A percentile compares a stretch with the other conserved stretches of the same genome.
Evolutionary conservation across 2,113 vertebrate genomes (phyloP).

Genomic region (Grus americana): DNA sequence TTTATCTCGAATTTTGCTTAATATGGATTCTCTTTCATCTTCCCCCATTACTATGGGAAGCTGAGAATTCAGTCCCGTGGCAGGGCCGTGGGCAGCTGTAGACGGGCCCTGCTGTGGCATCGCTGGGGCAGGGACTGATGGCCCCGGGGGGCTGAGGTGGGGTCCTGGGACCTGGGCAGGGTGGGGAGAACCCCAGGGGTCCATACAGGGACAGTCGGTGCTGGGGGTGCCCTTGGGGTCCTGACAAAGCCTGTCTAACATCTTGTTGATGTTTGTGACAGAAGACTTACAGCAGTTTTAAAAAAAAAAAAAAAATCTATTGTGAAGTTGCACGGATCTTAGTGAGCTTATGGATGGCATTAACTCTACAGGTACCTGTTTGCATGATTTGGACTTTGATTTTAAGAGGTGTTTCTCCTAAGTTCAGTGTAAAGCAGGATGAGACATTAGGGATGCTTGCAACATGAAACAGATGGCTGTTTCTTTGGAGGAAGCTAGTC

Average conservation of each 20-base stretch:
- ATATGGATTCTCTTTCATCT: not conserved
- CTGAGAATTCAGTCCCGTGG: not conserved
- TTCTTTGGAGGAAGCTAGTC: slow-evolving; percentile 21
- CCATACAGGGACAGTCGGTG: not conserved
- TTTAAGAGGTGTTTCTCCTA: slow-evolving; percentile 6
- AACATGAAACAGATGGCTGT: not conserved
- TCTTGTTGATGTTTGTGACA: not conserved
- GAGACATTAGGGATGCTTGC: not conserved
- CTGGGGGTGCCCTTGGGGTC: not conserved
- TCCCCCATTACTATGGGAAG: not conserved
- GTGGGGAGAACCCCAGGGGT: not conserved
- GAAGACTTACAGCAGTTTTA: not conserved
- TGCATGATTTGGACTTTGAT: not conserved
- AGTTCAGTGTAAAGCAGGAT: not conserved
- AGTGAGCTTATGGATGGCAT: not conserved
- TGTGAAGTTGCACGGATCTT: not conserved
- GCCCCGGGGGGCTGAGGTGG: not conserved
- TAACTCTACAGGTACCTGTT: not conserved
- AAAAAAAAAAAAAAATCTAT: not conserved
- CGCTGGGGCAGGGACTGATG: not conserved
- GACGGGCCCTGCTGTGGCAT: rapidly evolving
- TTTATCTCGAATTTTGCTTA: not conserved
- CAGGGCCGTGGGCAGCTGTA: not conserved
- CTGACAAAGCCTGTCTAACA: not conserved
- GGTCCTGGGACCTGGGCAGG: not conserved